Evolutionary conservation across 2,797 vertebrate species (phyloP).

Genomic region (Erpetoichthys calabaricus): DNA sequence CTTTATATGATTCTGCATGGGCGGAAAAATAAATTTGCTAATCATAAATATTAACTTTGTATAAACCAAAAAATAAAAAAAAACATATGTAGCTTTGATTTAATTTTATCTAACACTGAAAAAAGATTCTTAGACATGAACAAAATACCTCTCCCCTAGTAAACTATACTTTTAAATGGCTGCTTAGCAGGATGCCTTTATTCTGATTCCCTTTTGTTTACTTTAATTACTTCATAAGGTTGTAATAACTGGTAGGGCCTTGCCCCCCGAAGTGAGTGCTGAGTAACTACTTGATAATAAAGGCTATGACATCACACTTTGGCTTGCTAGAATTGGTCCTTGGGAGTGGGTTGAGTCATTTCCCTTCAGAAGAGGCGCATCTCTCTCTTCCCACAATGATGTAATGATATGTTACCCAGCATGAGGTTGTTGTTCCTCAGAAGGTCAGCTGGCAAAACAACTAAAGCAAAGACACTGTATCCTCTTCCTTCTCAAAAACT

Average conservation of each 20-base stretch:
- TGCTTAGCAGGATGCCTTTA: conserved; percentile 4
- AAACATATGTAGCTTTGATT: too few relatives aligned
- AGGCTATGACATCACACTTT: conserved; percentile 24
- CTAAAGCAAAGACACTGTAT: conserved; percentile 6
- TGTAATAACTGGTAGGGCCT: conserved; percentile 1
- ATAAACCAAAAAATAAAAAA: too few relatives aligned
- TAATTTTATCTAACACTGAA: too few relatives aligned
- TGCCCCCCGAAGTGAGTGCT: conserved; percentile 15
- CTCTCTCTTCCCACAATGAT: conserved; percentile 35
- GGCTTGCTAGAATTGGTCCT: conserved; percentile 26
- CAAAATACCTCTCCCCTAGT: too few relatives aligned
- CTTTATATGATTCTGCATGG: too few relatives aligned
- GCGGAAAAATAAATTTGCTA: too few relatives aligned
- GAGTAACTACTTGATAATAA: conserved; percentile 22
- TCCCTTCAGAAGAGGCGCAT: conserved; percentile 32
- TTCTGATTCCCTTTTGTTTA: conserved; percentile 3
- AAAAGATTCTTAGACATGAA: too few relatives aligned
- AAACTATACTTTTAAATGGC: conserved; percentile 5
- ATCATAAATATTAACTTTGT: too few relatives aligned
- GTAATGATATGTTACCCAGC: conserved; percentile 31
- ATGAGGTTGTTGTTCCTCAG: conserved; percentile 17
- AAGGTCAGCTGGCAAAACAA: conserved; percentile 22
- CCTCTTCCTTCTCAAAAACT: conserved; percentile 15
- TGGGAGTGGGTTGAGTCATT: conserved; percentile 38
- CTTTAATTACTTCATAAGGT: conserved; percentile 7